Evolutionary conservation across 64 coral and sea anemone genomes (phyloP).

Genomic region (Actinia tenebrosa): DNA sequence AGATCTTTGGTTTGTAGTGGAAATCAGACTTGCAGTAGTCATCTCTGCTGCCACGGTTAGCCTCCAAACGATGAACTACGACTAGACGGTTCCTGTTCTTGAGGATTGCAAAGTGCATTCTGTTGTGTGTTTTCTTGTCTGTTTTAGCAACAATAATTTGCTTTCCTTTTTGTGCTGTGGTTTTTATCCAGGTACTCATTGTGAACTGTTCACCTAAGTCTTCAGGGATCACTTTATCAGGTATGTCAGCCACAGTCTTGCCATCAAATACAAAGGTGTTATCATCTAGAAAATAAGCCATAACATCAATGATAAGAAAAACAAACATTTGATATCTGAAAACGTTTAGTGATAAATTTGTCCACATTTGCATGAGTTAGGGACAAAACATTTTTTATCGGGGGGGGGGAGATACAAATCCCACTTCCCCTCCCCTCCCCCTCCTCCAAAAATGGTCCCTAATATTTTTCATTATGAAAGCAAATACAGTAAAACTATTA

Average conservation of each 20-base stretch:
- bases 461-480: no score
- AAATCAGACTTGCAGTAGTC: slow-evolving; percentile 75
- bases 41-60: slow-evolving; percentile 57
- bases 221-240: slow-evolving; percentile 41
- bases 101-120: slow-evolving; percentile 75
- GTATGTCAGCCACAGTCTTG: slow-evolving; percentile 46
- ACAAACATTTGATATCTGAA: no score
- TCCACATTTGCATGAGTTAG: no score
- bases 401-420: no score
- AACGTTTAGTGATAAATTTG: no score
- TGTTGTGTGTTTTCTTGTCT: slow-evolving; percentile 57
- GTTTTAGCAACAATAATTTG: slow-evolving; percentile 70
- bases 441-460: no score
- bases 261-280: slow-evolving; percentile 64
- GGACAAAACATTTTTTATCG: no score
- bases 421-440: no score
- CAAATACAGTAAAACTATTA: neutral
- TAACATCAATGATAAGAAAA: no score
- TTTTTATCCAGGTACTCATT: slow-evolving; percentile 71
- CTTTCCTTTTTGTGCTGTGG: slow-evolving; percentile 22
- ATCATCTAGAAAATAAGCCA: slow-evolving; percentile 36
- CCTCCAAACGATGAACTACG: slow-evolving; percentile 59
- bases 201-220: slow-evolving; percentile 72
- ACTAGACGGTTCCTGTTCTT: slow-evolving; percentile 37
- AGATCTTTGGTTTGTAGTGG: slow-evolving; percentile 61